Base-by-base conservation (phyloP, 1,140 invertebrate genomes). In the Drosophila miranda region DNA sequence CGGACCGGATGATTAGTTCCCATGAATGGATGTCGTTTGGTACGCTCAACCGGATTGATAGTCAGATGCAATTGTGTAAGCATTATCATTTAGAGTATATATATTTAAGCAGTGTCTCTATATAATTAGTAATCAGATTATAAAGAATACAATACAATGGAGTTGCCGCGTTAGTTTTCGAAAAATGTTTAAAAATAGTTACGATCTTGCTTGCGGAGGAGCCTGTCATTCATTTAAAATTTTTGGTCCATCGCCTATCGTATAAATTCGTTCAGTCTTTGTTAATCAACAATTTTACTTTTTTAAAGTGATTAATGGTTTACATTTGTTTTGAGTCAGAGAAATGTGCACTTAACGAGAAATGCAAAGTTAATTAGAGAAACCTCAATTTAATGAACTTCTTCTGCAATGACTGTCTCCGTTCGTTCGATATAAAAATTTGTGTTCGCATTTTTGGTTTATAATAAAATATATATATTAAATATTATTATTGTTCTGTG, bases 201-300 rank as follows among this genome's bases (percentile, higher is more conserved):
- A 46, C 28, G 64, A 44, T 50, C 60, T 54, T 30, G 23, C 30
- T 19, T 26, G 44, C 28, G 28, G 8, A 8, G 28, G 8, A 30
- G 8, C 30, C 30, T 30, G 30, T 28, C 59, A 34, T 58, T 30
- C 6, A 54, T 78, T 26, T 23, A n/a, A 26, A 26, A 44, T 70
- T 70, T 55, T 55, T 30, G 63, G 55, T 44, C 30, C 52, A 66
- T 57, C 48, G 64, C 54, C 49, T 63, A 56, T 66, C 56, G 23
- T 79, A 78, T 56, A 69, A 76, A 71, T 79, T 77, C 66, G 76
- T 83, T 88, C 79, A 88, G 83, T 89, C 84, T 88, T 88, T 76
- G 79, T 83, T 83, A 83, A 64, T 83, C 53, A 87, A 76, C 66
- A 78, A 83, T 62, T 78, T 74, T 61, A 83, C 67, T 78, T 74